Percentiles rank a stretch among this genome's conserved stretches.
Evolutionary conservation across 2,113 vertebrate species (phyloP).

Genomic region (Mastomys coucha): DNA sequence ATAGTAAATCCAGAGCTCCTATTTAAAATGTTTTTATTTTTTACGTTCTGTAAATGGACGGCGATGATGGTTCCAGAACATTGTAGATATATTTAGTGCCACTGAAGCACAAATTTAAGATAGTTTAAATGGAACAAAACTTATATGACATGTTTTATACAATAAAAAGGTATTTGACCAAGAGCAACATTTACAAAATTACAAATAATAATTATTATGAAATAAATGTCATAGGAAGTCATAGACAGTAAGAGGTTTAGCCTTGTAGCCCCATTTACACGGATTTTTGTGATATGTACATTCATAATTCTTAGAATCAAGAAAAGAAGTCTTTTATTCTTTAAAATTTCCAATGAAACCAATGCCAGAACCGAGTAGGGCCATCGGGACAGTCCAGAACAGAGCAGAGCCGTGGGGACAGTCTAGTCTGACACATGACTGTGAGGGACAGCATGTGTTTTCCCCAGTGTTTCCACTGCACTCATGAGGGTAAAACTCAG

Average conservation of each 20-base stretch:
- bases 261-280: no score
- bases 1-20: neutral
- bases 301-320: neutral
- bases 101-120: neutral
- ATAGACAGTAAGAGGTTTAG: neutral
- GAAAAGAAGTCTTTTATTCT: neutral
- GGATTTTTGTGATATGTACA: neutral
- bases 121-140: neutral
- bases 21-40: neutral
- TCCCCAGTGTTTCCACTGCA: neutral
- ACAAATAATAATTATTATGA: neutral
- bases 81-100: rapidly evolving
- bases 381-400: rapidly evolving
- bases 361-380: neutral
- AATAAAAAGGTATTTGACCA: neutral
- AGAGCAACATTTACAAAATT: neutral
- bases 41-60: neutral
- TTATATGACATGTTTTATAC: neutral
- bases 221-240: neutral
- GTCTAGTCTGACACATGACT: neutral
- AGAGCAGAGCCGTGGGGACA: rapidly evolving
- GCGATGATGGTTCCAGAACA: rapidly evolving
- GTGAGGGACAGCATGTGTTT: neutral
- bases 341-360: neutral
- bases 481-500: rapidly evolving